Evolutionary conservation across 2,113 vertebrate species (phyloP).

Genomic region (Elgaria multicarinata): DNA sequence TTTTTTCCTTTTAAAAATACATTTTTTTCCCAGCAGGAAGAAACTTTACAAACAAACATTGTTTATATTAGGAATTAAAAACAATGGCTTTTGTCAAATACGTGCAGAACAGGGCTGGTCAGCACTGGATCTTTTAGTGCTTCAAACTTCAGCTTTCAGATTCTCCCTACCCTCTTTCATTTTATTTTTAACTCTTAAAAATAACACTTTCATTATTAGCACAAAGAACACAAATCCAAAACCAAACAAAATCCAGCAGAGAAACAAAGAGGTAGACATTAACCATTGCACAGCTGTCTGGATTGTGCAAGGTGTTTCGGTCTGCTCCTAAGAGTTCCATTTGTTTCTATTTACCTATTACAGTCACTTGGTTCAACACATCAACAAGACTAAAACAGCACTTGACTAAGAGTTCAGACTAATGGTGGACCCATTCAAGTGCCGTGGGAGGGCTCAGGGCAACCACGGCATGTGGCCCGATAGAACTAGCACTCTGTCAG

Average conservation of each 20-base stretch:
- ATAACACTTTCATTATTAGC: not conserved
- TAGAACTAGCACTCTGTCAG: not conserved
- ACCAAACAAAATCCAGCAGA: constrained; percentile 48
- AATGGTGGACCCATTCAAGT: not conserved
- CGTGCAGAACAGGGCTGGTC: constrained; percentile 63
- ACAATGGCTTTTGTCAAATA: constrained; percentile 69
- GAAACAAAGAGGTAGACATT: constrained; percentile 69
- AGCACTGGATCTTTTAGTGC: constrained; percentile 58
- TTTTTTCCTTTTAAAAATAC: constrained; percentile 75
- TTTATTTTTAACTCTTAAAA: not conserved
- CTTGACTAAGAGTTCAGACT: not conserved
- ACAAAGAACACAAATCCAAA: constrained; percentile 34
- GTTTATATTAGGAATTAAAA: constrained; percentile 69
- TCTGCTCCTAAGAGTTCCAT: constrained; percentile 31
- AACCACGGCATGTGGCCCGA: not conserved
- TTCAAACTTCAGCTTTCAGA: constrained; percentile 36
- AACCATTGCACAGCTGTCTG: constrained; percentile 37
- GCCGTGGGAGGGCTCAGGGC: not conserved
- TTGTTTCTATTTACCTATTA: fast-evolving
- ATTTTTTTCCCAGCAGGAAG: constrained; percentile 71
- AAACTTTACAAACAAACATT: constrained; percentile 50
- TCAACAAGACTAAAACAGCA: not conserved
- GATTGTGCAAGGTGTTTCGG: constrained; percentile 25
- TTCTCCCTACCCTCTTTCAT: not conserved
- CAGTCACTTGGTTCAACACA: not conserved